Evolutionary conservation across 1,140 invertebrate genomes (phyloP).

Genomic region (Aethina tumida): DNA sequence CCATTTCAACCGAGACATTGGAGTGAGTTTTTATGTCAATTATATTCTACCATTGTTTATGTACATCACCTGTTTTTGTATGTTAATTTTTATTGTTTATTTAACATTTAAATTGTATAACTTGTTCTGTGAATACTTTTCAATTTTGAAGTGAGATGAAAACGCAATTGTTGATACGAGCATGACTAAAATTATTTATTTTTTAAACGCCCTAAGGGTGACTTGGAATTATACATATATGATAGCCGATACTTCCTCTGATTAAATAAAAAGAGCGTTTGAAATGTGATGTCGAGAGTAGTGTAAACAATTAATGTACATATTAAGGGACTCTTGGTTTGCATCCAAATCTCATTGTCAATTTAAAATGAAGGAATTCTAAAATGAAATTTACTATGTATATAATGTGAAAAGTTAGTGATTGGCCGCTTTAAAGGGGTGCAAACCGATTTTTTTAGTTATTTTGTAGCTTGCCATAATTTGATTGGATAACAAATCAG

Average conservation of each 20-base stretch:
- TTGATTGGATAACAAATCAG: too few species aligned
- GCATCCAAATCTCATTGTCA: background rate
- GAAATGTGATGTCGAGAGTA: constrained; percentile 14
- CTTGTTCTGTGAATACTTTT: too few species aligned
- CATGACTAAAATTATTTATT: constrained; percentile 10
- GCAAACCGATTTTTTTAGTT: too few species aligned
- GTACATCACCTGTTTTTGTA: background rate
- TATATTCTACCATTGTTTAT: constrained; percentile 3
- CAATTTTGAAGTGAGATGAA: too few species aligned
- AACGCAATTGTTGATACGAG: background rate
- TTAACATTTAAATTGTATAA: too few species aligned
- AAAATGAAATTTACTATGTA: background rate
- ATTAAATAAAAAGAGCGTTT: constrained; percentile 19
- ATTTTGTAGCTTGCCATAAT: too few species aligned
- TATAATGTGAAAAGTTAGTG: too few species aligned
- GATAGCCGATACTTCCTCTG: constrained; percentile 32
- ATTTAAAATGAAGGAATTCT: background rate
- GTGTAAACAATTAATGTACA: constrained; percentile 6
- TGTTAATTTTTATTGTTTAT: too few species aligned
- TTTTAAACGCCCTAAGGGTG: constrained; percentile 14
- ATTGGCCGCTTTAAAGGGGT: too few species aligned
- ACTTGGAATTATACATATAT: constrained; percentile 16
- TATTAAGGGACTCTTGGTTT: background rate
- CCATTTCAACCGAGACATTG: too few species aligned
- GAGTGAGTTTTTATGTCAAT: too few species aligned